Base-by-base conservation (phyloP, 2,888 invertebrate genomes). In the Dynastes maya region DNA sequence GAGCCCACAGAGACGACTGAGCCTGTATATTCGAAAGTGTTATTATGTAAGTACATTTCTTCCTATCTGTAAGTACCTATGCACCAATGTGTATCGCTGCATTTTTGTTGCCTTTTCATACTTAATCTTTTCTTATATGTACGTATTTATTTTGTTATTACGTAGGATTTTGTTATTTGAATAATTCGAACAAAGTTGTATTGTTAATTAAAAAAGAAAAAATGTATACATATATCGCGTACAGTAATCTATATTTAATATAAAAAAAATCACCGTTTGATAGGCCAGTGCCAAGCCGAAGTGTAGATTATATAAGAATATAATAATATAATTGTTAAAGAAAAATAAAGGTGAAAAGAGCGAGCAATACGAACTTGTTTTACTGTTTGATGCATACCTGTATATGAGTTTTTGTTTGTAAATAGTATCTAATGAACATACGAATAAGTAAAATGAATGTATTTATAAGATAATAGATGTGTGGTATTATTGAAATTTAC, bases 381-480 rank as follows among this genome's bases (percentile, higher is more conserved):
- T 27, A 55, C 53, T 61, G 45, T 45, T 45, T 45, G 8, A 45
- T 11, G 11, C 45, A 11, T 45, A 11, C 11, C 8, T 45, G 29
- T 29, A 29, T 82, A 83, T 82, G 82, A 84, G 82, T 71, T 85
- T 84, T 81, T 82, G 83, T 87, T 82, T 82, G 86, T 87, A 87
- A 83, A 87, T 87, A 86, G 79, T 82, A n/a, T 16, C 13, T 16
- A 82, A 78, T 72, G 51, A 78, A 80, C 81, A 78, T 72, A 64
- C 68, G 55, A 85, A 82, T 84, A 84, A 86, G 85, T 85, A 86
- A 86, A 86, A 84, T 86, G 84, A 86, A 85, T 87, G 87, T 87
- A 87, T 87, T 87, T 86, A 79, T 79, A 79, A 68, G 68, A 55
- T 53, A 45, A 45, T 53, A 63, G 13, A 64, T 74, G 65, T 40